phyloP scores from a whole-genome alignment of 2,797 vertebrate species.

The Scolopax rusticola region DNA sequence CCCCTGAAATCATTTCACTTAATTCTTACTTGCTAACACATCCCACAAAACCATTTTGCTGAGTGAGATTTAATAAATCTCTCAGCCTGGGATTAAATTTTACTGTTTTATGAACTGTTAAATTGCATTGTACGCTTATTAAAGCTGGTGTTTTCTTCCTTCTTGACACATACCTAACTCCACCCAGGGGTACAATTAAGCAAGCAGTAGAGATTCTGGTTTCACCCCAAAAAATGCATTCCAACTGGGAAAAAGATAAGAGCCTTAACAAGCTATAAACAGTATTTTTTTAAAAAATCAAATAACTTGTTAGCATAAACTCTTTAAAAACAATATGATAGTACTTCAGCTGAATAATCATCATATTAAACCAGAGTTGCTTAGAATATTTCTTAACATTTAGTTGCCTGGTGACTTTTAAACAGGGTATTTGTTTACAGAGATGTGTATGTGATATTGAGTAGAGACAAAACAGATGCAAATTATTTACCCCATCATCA shows the following conservation, averaged over 20 bases:
- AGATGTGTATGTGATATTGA: background rate
- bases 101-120: slow-evolving; percentile 91
- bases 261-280: slow-evolving; percentile 51
- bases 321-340: background rate
- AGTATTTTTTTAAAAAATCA: background rate
- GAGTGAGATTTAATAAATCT: slow-evolving; percentile 89
- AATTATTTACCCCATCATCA: background rate
- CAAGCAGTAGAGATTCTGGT: slow-evolving; percentile 33
- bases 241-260: slow-evolving; percentile 30
- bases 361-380: background rate
- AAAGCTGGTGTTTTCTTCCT: slow-evolving; percentile 74
- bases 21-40: slow-evolving; percentile 78
- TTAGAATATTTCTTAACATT: background rate
- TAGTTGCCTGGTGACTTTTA: background rate
- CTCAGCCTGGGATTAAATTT: slow-evolving; percentile 85
- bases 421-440: background rate
- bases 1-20: slow-evolving; percentile 84
- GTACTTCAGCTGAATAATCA: slow-evolving; percentile 36
- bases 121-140: slow-evolving; percentile 83
- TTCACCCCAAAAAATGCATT: slow-evolving; percentile 29
- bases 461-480: background rate
- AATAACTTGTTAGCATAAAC: background rate
- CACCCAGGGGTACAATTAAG: slow-evolving; percentile 62
- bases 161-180: slow-evolving; percentile 65
- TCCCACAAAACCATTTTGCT: slow-evolving; percentile 75